phyloP scores from a whole-genome alignment of 2,888 invertebrate genomes.

The Cheilosia pagana region DNA sequence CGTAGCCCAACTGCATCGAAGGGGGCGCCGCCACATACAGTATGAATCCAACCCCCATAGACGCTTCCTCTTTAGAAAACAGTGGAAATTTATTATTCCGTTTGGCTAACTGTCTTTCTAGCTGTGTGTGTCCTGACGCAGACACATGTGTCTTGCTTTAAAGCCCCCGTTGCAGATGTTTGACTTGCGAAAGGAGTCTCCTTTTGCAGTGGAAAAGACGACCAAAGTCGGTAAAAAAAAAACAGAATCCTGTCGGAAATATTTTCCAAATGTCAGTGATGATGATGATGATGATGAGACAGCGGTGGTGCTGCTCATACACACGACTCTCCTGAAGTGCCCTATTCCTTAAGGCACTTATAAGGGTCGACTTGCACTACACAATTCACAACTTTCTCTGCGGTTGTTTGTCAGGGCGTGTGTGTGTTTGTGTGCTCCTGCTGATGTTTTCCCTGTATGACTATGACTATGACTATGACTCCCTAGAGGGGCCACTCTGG shows the following conservation, averaged over 20 bases:
- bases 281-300: constrained; percentile 62
- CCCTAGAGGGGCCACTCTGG: constrained; percentile 30
- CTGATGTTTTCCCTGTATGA: constrained; percentile 45
- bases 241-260: constrained; percentile 34
- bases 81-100: constrained; percentile 73
- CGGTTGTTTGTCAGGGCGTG: constrained; percentile 61
- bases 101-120: constrained; percentile 73
- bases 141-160: constrained; percentile 69
- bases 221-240: background rate
- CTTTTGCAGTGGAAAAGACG: constrained; percentile 17
- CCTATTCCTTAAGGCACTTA: constrained; percentile 66
- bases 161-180: constrained; percentile 66
- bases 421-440: constrained; percentile 14
- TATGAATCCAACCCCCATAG: background rate
- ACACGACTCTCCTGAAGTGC: constrained; percentile 40
- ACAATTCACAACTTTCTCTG: constrained; percentile 63
- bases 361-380: constrained; percentile 41
- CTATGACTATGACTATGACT: constrained; percentile 27
- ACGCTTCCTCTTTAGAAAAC: constrained; percentile 47
- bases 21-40: background rate
- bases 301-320: constrained; percentile 19
- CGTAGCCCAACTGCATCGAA: constrained; percentile 57
- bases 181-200: constrained; percentile 58
- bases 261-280: constrained; percentile 66
- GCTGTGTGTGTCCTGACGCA: constrained; percentile 64